These are phyloP conservation scores for Eubasilissa regina DNA, from an alignment of 1,140 invertebrate species.

Conservation along the genomic window DNA sequence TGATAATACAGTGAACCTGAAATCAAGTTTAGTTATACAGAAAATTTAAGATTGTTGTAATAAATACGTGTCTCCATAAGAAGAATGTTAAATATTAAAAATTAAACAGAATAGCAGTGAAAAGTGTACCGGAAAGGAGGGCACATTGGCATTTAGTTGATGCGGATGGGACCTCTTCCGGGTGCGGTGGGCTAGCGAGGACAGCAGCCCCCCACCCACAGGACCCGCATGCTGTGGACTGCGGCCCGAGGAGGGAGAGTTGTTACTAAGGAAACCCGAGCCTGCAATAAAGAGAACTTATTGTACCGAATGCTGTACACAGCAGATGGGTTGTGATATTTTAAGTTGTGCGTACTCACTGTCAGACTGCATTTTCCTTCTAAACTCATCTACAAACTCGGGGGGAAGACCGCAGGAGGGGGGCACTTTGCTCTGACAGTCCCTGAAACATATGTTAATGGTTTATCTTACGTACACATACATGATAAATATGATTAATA, in stretches of 20 bases:
- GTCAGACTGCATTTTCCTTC: constrained; percentile 77
- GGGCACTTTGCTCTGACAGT: constrained; percentile 92
- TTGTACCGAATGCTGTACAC: background rate
- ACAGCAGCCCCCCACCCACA: constrained; percentile 52
- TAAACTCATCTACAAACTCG: constrained; percentile 87
- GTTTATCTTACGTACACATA: background rate
- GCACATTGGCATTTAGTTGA: constrained; percentile 73
- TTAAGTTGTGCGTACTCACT: constrained; percentile 61
- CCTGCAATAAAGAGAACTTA: constrained; percentile 8
- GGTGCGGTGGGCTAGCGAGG: constrained; percentile 64
- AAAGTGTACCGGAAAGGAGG: constrained; percentile 73
- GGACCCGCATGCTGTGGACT: constrained; percentile 51
- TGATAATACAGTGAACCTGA: too few species aligned
- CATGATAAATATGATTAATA: too few species aligned
- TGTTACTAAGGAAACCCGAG: constrained; percentile 34
- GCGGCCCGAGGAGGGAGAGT: constrained; percentile 55
- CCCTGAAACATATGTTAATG: constrained; percentile 71
- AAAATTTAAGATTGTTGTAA: too few species aligned
- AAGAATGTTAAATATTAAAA: constrained; percentile 4
- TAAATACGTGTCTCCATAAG: too few species aligned
- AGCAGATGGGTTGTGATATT: background rate
- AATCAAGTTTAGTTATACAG: too few species aligned
- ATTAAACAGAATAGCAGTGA: background rate
- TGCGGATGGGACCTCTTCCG: constrained; percentile 75
- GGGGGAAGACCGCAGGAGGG: constrained; percentile 92